A percentile compares a stretch with the other conserved stretches of the same genome.
phyloP scores from a whole-genome alignment of 2,797 vertebrate species.

The Cynopterus sphinx region DNA sequence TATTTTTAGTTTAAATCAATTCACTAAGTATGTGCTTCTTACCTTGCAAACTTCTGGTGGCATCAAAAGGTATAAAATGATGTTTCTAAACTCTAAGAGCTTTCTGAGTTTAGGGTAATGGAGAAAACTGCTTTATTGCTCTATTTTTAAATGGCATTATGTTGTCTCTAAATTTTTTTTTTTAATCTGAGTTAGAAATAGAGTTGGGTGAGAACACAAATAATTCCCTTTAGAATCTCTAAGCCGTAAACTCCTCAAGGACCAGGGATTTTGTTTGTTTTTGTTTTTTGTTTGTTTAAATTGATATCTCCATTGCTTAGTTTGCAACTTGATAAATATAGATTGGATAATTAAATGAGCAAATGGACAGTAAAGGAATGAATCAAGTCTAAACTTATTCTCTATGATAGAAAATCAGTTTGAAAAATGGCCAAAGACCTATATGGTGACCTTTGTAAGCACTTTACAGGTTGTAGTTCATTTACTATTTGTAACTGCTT shows the following conservation, averaged over 20 bases:
- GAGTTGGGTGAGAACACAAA: neutral
- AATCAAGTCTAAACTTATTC: neutral
- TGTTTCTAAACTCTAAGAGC: neutral
- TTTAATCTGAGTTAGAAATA: neutral
- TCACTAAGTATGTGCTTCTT: neutral
- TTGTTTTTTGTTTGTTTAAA: slow-evolving; percentile 34
- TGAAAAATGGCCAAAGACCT: neutral
- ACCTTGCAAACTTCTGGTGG: neutral
- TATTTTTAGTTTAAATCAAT: slow-evolving; percentile 50
- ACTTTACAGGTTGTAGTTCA: neutral
- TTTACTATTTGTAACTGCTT: neutral
- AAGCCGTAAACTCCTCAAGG: neutral
- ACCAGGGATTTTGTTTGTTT: neutral
- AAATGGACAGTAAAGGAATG: neutral
- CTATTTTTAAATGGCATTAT: slow-evolving; percentile 42
- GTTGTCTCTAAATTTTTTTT: neutral
- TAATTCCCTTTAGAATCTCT: neutral
- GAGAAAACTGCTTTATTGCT: slow-evolving; percentile 10
- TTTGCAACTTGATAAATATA: neutral
- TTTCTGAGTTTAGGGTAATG: neutral
- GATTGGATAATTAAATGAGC: neutral
- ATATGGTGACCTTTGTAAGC: neutral
- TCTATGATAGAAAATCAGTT: slow-evolving; percentile 1
- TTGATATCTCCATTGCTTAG: neutral
- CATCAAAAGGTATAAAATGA: slow-evolving; percentile 47